Base-by-base conservation (phyloP, 2,113 vertebrate species). In the Centrocercus urophasianus region DNA sequence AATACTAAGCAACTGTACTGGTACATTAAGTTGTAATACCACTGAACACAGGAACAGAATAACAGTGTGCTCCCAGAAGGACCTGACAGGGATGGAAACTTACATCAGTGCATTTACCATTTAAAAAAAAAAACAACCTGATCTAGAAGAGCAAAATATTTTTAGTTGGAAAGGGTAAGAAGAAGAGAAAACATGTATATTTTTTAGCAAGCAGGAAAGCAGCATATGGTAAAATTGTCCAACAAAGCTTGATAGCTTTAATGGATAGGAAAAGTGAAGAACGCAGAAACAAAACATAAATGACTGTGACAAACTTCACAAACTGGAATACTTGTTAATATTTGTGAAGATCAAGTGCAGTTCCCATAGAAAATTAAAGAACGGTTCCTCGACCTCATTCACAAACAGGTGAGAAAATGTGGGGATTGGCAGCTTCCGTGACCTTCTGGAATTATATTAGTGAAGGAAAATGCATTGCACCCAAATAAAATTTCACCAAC, bases 221-320 rank as follows among this genome's bases (percentile, higher is more conserved):
- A 79, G 59, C 47, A 59, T 22, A 59, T 20, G 7, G 67, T 79
- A 64, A 75, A 93, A 72, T 28, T 47, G 25, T 34, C 56, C 82
- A 81, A 40, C 36, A n/a, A 48, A 72, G 69, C 84, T 77, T 76
- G 89, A 74, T 50, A 72, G 38, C 59, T 73, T 90, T 82, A 57
- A 59, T 19, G 30, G 36, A 22, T 64, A 47, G 38, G 38, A 67
- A 38, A 88, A 88, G 61, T 38, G 18, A 78, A 83, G 76, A 84
- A 95, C 70, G 61, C 45, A 92, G 61, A 81, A 76, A 18, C 4
- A 65, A 59, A 86, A 90, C 52, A 67, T 74, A 88, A 95, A 88
- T 67, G 38, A 38, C 34, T 76, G 34, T 57, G 73, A 79, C 43
- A 72, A 61, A 32, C 57, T 92, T 11, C 75, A 67, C 32, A 88